Conservation (phyloP, 2,888 invertebrate species). For the Branchinecta sandiegonensis region DNA sequence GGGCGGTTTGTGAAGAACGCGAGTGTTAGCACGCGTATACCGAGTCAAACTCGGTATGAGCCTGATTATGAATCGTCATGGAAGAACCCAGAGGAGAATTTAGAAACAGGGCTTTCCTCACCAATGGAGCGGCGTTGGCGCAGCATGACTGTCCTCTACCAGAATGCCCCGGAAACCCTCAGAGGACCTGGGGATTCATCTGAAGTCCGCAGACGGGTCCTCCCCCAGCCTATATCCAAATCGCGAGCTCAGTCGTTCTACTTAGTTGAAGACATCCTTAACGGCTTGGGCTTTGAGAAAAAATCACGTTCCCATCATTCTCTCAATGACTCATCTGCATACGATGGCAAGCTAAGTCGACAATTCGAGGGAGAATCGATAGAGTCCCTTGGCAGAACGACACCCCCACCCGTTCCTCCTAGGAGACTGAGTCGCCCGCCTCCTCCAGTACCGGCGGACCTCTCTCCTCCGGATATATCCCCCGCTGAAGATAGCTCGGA, state of each 20-base stretch:
- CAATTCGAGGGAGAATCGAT: neutral
- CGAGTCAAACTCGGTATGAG: neutral
- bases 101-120: neutral
- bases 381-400: neutral
- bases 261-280: constrained; percentile 7
- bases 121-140: neutral
- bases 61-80: neutral
- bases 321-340: neutral
- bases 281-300: neutral
- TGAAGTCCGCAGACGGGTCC: neutral
- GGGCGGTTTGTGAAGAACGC: no score
- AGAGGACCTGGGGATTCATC: neutral
- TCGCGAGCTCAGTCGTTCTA: neutral
- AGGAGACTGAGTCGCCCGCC: neutral
- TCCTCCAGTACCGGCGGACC: neutral
- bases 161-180: neutral
- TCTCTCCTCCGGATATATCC: constrained; percentile 3
- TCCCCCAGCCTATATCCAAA: neutral
- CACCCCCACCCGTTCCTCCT: neutral
- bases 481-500: constrained; percentile 3
- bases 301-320: constrained; percentile 9
- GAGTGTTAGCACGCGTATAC: neutral
- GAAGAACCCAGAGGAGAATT: neutral
- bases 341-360: neutral
- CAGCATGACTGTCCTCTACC: neutral